A percentile compares a stretch with the other conserved stretches of the same genome.
phyloP scores from a whole-genome alignment of 2,888 invertebrate species.

The Pogonocherus hispidulus region DNA sequence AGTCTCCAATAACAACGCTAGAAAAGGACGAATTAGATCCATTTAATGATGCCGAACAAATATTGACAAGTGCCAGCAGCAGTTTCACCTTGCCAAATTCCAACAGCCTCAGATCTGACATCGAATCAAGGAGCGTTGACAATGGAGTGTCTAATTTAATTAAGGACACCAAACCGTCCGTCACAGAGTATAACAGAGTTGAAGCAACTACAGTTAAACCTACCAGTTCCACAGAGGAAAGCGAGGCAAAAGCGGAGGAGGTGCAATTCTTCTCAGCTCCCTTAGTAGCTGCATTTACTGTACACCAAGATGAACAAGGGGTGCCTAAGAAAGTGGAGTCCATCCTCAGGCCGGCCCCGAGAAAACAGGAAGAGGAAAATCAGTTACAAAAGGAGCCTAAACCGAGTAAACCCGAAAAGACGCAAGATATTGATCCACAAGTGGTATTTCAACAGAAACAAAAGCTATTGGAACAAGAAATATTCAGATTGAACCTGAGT shows the following conservation, averaged over 20 bases:
- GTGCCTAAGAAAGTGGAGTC: slow-evolving; percentile 85
- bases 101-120: slow-evolving; percentile 1
- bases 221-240: slow-evolving; percentile 78
- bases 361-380: not conserved
- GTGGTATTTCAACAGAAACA: slow-evolving; percentile 77
- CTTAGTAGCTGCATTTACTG: slow-evolving; percentile 86
- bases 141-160: slow-evolving; percentile 35
- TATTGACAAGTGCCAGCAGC: slow-evolving; percentile 61
- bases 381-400: slow-evolving; percentile 36
- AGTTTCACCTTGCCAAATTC: slow-evolving; percentile 50
- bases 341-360: slow-evolving; percentile 70
- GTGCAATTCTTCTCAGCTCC: slow-evolving; percentile 88
- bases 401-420: slow-evolving; percentile 43
- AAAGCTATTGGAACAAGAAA: slow-evolving; percentile 78
- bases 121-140: slow-evolving; percentile 19
- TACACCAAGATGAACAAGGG: slow-evolving; percentile 85
- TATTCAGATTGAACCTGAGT: slow-evolving; percentile 74
- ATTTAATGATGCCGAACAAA: slow-evolving; percentile 57
- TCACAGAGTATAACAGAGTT: slow-evolving; percentile 36
- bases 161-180: slow-evolving; percentile 19
- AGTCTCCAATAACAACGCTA: slow-evolving; percentile 56
- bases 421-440: slow-evolving; percentile 51
- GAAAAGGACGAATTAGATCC: slow-evolving; percentile 49
- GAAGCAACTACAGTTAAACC: slow-evolving; percentile 68
- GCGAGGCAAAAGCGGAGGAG: slow-evolving; percentile 76